A percentile compares a stretch with the other conserved stretches of the same genome.
These are phyloP conservation scores for Achlya flavicornis DNA, from an alignment of 2,888 invertebrate genomes.

Conservation along the genomic window DNA sequence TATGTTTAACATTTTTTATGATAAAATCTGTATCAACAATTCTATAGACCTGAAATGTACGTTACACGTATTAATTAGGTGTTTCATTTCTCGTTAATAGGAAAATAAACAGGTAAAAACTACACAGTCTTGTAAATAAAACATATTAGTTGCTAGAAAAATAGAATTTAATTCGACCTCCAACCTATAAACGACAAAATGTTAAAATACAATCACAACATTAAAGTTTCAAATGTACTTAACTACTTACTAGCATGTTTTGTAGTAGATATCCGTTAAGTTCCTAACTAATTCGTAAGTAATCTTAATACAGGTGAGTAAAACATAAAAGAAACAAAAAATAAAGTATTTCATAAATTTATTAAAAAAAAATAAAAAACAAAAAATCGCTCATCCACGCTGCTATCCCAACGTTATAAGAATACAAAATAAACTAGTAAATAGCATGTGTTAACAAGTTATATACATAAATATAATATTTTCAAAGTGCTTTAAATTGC, in stretches of 20 bases:
- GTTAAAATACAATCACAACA: slow-evolving; percentile 69
- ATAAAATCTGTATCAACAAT: neutral
- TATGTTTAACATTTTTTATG: neutral
- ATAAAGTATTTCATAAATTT: slow-evolving; percentile 77
- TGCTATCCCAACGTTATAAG: slow-evolving; percentile 67
- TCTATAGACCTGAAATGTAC: neutral
- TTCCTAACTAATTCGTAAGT: slow-evolving; percentile 16
- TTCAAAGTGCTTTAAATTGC: slow-evolving; percentile 50
- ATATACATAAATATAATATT: slow-evolving; percentile 58
- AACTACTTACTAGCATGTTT: slow-evolving; percentile 25
- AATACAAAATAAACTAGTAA: slow-evolving; percentile 68
- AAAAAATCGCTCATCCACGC: slow-evolving; percentile 70
- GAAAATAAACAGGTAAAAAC: neutral
- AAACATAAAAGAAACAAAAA: slow-evolving; percentile 48
- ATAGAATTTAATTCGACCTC: slow-evolving; percentile 75
- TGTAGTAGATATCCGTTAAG: slow-evolving; percentile 19
- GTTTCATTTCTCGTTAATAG: neutral
- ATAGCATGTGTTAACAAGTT: slow-evolving; percentile 68
- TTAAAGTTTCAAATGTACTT: slow-evolving; percentile 48
- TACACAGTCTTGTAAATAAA: slow-evolving; percentile 41
- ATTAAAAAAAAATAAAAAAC: slow-evolving; percentile 77
- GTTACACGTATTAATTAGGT: neutral
- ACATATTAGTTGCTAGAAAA: slow-evolving; percentile 62
- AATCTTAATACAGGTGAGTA: slow-evolving; percentile 20
- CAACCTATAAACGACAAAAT: slow-evolving; percentile 59